A percentile compares a stretch with the other conserved stretches of the same genome.
Conservation (phyloP, 1,140 invertebrate species). For the Wiebesia pumilae region DNA sequence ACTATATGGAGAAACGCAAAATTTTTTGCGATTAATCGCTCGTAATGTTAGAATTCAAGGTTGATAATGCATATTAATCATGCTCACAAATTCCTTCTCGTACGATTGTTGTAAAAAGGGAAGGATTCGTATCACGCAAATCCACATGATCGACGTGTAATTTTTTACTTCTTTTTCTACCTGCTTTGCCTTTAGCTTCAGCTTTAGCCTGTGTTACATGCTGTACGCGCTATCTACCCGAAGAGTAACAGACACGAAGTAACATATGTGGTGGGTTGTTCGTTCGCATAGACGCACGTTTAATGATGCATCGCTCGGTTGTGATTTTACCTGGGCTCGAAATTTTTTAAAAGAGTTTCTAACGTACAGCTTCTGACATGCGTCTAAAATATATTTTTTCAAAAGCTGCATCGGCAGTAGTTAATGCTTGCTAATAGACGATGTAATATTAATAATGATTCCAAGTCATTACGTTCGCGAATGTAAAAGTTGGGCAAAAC, state of each 20-base stretch:
- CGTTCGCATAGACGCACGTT: constrained; percentile 59
- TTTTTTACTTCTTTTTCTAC: constrained; percentile 58
- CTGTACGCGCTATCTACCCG: constrained; percentile 60
- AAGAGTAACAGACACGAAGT: constrained; percentile 56
- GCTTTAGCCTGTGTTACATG: constrained; percentile 67
- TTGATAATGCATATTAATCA: neutral
- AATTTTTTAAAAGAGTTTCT: neutral
- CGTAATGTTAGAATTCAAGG: too few relatives aligned
- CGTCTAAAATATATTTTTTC: neutral
- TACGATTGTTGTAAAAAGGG: neutral
- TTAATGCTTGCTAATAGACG: neutral
- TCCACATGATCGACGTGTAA: constrained; percentile 58
- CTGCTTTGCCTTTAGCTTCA: constrained; percentile 62
- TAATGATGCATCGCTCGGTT: constrained; percentile 58
- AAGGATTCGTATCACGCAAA: neutral
- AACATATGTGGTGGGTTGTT: constrained; percentile 67
- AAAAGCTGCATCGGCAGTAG: neutral
- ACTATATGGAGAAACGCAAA: too few relatives aligned
- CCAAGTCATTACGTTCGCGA: too few relatives aligned
- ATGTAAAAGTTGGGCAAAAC: too few relatives aligned
- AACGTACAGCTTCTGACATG: neutral
- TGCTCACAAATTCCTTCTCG: neutral
- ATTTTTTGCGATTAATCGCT: too few relatives aligned
- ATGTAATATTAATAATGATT: too few relatives aligned
- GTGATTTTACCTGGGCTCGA: constrained; percentile 45